Base-by-base conservation (phyloP, 2,888 invertebrate species). In the Deilephila elpenor region DNA sequence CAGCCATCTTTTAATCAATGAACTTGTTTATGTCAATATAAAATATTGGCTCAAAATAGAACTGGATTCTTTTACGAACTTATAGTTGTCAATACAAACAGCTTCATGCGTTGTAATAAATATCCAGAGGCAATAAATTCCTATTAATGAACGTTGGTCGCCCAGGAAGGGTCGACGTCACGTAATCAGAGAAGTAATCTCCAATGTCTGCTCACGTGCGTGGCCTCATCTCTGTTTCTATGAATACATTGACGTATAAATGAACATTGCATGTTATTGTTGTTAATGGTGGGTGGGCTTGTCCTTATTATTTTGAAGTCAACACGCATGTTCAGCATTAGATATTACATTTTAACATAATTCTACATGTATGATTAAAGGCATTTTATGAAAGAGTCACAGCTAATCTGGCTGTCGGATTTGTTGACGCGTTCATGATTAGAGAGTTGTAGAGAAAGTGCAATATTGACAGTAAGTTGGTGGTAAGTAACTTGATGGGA, bases 111-210 rank as follows among this genome's bases (percentile, higher is more conserved):
- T 32, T 62, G 56, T 59, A 59, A 62, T 64, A 67, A 59, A 67
- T 51, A 59, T 44, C 25, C 53, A 61, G 70, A 34, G 61, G n/a
- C 79, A 81, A 82, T 86, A 86, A 84, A 83, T 83, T 83, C 78
- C 75, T 83, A 80, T 86, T 85, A 87, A 86, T 83, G 81, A 83
- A 83, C 78, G 79, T 77, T 81, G 87, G 88, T 88, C 88, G 82
- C 86, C 84, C 84, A 86, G 83, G 84, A 85, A 85, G 89, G 88
- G 87, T 86, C 86, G 84, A 82, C 81, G 89, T 91, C 92, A 93
- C 93, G 92, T 92, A 90, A 90, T 89, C 89, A 81, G 86, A 85
- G 87, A 86, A 88, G 83, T 91, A 92, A 93, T 93, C 91, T 90
- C 86, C 84, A 85, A 80, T 91, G 92, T 92, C 87, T 86, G 83